phyloP scores from a whole-genome alignment of 1,140 invertebrate species.

The Episyrphus balteatus region DNA sequence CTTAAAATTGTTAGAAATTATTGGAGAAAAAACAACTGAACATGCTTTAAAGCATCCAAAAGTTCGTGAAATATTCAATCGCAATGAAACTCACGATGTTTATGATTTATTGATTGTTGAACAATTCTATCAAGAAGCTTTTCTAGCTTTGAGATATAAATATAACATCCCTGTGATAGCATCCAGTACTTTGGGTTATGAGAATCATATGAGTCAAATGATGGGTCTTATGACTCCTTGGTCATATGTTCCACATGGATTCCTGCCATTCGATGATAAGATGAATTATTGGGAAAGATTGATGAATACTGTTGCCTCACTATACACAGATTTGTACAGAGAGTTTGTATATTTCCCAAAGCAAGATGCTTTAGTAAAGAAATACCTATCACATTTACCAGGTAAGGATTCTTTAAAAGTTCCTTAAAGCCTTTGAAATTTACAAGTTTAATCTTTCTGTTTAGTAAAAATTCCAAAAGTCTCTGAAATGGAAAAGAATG shows the following conservation, averaged over 20 bases:
- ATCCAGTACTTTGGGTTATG: conserved; percentile 26
- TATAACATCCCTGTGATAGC: conserved; percentile 35
- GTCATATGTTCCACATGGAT: conserved; percentile 33
- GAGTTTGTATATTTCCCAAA: background rate
- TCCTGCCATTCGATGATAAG: conserved; percentile 23
- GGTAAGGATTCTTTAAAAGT: background rate
- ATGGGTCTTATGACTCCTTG: conserved; percentile 30
- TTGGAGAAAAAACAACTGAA: conserved; percentile 26
- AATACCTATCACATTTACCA: background rate
- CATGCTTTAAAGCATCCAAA: conserved; percentile 27
- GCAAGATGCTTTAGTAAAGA: too few relatives aligned
- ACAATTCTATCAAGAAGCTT: conserved; percentile 35
- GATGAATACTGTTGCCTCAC: conserved; percentile 15
- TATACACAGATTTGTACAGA: conserved; percentile 22
- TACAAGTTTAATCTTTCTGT: background rate
- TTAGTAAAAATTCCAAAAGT: background rate
- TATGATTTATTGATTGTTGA: conserved; percentile 38
- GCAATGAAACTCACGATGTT: conserved; percentile 18
- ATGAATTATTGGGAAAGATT: conserved; percentile 38
- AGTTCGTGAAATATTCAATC: conserved; percentile 33
- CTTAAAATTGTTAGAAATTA: conserved; percentile 25
- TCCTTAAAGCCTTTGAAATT: background rate
- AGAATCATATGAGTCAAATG: conserved; percentile 31
- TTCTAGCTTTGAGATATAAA: conserved; percentile 30
- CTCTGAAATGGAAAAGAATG: background rate